Percentiles rank a stretch among this genome's conserved stretches.
Conservation (phyloP, 2,113 vertebrate genomes). For the Heterochromis multidens region DNA sequence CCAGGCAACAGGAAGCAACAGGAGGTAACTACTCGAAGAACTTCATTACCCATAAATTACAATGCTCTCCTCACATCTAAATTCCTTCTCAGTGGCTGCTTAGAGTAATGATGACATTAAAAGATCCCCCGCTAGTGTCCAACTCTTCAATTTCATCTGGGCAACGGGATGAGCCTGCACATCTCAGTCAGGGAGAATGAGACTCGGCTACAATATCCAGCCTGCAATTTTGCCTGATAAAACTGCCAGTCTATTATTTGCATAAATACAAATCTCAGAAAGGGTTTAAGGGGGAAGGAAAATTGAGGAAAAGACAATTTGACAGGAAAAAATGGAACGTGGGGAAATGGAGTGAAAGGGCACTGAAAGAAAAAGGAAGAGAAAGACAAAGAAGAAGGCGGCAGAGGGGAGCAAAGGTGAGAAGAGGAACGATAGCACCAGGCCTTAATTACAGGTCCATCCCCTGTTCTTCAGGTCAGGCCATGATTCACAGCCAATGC, state of each 20-base stretch:
- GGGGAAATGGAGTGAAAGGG: neutral
- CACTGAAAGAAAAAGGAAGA: neutral
- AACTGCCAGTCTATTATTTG: neutral
- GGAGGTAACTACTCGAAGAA: neutral
- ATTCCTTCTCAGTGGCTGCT: neutral
- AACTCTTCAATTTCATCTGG: neutral
- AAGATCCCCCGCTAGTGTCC: neutral
- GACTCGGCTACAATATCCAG: neutral
- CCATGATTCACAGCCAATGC: slow-evolving; percentile 41
- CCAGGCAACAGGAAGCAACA: neutral
- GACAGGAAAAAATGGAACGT: neutral
- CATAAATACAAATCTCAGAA: neutral
- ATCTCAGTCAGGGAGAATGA: neutral
- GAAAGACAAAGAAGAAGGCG: neutral
- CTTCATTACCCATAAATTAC: neutral
- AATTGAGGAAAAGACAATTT: neutral
- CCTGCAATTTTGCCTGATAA: neutral
- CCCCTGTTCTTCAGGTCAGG: slow-evolving; percentile 37
- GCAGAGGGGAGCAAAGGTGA: slow-evolving; percentile 47
- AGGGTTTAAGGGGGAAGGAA: neutral
- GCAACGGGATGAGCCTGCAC: neutral
- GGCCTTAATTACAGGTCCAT: slow-evolving; percentile 58
- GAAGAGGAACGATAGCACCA: slow-evolving; percentile 26
- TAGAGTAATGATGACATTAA: neutral
- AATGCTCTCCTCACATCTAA: neutral